Percentiles rank a stretch among this genome's conserved stretches.
These are phyloP conservation scores for Microcebus tavaratra DNA, from an alignment of 2,113 vertebrate species.

Conservation along the genomic window DNA sequence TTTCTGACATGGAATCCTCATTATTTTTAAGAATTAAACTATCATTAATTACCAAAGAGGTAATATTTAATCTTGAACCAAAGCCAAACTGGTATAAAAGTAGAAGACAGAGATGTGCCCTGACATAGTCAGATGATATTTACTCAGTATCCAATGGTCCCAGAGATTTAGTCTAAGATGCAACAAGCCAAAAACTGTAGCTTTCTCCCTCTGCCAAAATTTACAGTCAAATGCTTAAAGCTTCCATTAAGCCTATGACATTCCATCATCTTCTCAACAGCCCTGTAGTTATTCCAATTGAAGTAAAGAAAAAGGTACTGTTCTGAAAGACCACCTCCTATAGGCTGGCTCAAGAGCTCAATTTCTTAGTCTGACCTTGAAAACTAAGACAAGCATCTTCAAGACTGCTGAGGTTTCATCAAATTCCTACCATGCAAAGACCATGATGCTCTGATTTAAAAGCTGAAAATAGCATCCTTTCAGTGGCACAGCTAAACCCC, in stretches of 20 bases:
- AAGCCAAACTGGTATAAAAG: conserved; percentile 23
- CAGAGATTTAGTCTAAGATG: conserved; percentile 66
- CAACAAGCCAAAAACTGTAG: conserved; percentile 45
- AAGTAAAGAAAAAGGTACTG: conserved; percentile 70
- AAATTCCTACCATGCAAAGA: conserved; percentile 79
- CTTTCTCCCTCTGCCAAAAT: conserved; percentile 43
- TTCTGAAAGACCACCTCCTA: conserved; percentile 38
- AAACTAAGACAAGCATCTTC: conserved; percentile 75
- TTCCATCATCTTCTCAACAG: conserved; percentile 74
- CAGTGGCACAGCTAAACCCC: conserved; percentile 69
- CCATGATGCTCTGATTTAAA: conserved; percentile 61
- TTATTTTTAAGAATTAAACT: conserved; percentile 15
- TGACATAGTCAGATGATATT: conserved; percentile 44
- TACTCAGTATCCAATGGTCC: conserved; percentile 63
- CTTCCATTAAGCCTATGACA: conserved; percentile 59
- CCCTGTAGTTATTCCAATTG: conserved; percentile 46
- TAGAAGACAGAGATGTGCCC: conserved; percentile 49
- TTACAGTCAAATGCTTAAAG: conserved; percentile 67
- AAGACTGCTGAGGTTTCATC: conserved; percentile 70
- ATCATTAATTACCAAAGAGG: conserved; percentile 41
- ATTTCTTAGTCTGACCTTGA: conserved; percentile 77
- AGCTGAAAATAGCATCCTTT: conserved; percentile 68
- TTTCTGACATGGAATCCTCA: conserved; percentile 11
- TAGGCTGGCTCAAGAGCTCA: conserved; percentile 62
- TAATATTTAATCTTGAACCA: conserved; percentile 31